Evolutionary conservation across 2,113 vertebrate genomes (phyloP), one percentile per base, ranked within the genome.

Genomic region (Sebastes fasciatus): DNA sequence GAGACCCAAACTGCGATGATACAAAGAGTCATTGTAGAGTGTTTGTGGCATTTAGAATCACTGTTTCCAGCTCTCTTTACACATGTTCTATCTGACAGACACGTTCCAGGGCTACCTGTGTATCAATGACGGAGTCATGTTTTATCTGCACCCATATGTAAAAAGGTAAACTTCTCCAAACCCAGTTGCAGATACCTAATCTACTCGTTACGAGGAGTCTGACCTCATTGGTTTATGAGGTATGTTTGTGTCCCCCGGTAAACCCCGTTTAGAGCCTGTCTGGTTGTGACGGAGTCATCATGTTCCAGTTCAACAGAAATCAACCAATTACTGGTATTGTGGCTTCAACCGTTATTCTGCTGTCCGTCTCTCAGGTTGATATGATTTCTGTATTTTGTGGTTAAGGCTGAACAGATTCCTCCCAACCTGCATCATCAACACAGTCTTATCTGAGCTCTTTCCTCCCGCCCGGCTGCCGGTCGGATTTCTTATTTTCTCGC

Each of bases 401-500:
- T 84, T 75, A 23, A 58, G 58, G 49, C 62, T 42, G 42, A 58
- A 77, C 66, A 85, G 84, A 88, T 81, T 17, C 49, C 68, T 21
- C 8, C 55, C 69, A 46, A 65, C 79, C 49, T 42, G 45, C 8
- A 57, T 69, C 83, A 78, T 81, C 69, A 74, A 62, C 60, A 75
- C 72, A 14, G 42, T 80, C 80, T 76, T 81, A 86, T 88, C 77
- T 45, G 42, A 54, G 26, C 42, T 60, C 79, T 76, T 16, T 48
- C 52, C 61, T 51, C 34, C 4, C 34, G 65, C 55, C 62, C 1
- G 13, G 82, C 54, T 78, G 81, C 51, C 19, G 48, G 58, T 67
- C 72, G 70, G 79, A 80, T 78, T 80, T 74, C 80, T 77, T 62
- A 88, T 90, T 86, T 70, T 51, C 62, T 72, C n/a, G 17, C 74